Evolutionary conservation across 2,888 invertebrate genomes (phyloP), one percentile per base, ranked within the genome.

Genomic region (Laothoe populi): DNA sequence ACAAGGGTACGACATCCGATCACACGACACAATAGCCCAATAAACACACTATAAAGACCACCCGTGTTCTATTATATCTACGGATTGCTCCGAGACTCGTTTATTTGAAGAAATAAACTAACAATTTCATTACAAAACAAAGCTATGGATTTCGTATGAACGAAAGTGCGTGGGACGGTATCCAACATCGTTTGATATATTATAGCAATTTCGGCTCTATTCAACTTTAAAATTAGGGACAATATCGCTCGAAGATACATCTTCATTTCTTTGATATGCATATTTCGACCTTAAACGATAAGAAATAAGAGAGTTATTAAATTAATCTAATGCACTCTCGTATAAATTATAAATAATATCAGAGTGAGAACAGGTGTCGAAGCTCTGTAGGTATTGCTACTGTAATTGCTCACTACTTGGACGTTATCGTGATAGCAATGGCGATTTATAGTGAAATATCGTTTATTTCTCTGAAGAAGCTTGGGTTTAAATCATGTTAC

Each of bases 41-140:
- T 76, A 76, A 78, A 74, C 70, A 67, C 66, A 63, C 49, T 66
- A 66, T 72, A 70, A 74, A 75, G 89, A 87, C 88, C 90, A 89
- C 90, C 90, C 88, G 79, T 75, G 70, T 65, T 71, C 72, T 69
- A 79, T 74, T 69, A 71, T 72, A 73, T 72, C 70, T 70, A 77
- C 75, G 75, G 74, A 72, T 65, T 59, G 53, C 53, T 53, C 53
- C 63, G 76, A 80, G 70, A 81, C 72, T 86, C 84, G 81, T 86
- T 87, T 87, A 83, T 88, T 83, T 83, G 72, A 88, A 85, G 81
- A 87, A 88, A 88, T 86, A 86, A 79, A 84, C 81, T 79, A 84
- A 90, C 88, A 85, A 85, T 88, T 90, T 88, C 84, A 88, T 90
- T 87, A 87, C 87, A 86, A 89, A 87, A 90, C 88, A 88, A 90